These are phyloP conservation scores for Todiramphus saurophagus DNA, from an alignment of 2,113 vertebrate genomes.

Conservation along the genomic window DNA sequence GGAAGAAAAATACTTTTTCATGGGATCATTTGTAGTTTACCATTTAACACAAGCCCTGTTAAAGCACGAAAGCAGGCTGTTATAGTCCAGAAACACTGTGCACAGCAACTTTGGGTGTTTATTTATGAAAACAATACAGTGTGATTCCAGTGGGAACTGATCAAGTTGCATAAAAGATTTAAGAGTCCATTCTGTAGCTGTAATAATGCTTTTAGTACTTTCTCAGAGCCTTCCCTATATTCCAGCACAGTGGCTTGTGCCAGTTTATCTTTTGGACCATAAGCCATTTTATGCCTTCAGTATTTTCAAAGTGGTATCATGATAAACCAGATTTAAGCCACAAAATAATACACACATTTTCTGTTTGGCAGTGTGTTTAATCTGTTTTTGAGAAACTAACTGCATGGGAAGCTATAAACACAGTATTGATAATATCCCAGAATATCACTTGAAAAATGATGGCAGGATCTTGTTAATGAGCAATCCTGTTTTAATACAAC, in stretches of 20 bases:
- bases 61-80: not conserved
- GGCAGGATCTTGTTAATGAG: not conserved
- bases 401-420: not conserved
- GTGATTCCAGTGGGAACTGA: slow-evolving; percentile 31
- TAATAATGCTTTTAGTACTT: slow-evolving; percentile 57
- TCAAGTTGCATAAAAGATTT: slow-evolving; percentile 65
- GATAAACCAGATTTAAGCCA: slow-evolving; percentile 34
- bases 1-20: not conserved
- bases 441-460: not conserved
- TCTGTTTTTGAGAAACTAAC: slow-evolving; percentile 3
- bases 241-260: not conserved
- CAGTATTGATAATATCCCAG: not conserved
- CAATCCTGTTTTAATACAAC: not conserved
- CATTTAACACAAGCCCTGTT: slow-evolving; percentile 6
- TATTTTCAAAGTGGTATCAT: slow-evolving; percentile 19
- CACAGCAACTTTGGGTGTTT: slow-evolving; percentile 36
- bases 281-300: slow-evolving; percentile 51
- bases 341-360: not conserved
- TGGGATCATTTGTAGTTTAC: not conserved
- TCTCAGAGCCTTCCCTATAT: not conserved
- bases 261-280: slow-evolving; percentile 28
- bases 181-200: slow-evolving; percentile 33
- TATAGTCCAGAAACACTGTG: not conserved
- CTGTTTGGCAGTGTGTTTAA: not conserved
- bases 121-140: slow-evolving; percentile 43